Conservation (phyloP, 1,140 invertebrate species). For the Akabosia matsudoensis region DNA sequence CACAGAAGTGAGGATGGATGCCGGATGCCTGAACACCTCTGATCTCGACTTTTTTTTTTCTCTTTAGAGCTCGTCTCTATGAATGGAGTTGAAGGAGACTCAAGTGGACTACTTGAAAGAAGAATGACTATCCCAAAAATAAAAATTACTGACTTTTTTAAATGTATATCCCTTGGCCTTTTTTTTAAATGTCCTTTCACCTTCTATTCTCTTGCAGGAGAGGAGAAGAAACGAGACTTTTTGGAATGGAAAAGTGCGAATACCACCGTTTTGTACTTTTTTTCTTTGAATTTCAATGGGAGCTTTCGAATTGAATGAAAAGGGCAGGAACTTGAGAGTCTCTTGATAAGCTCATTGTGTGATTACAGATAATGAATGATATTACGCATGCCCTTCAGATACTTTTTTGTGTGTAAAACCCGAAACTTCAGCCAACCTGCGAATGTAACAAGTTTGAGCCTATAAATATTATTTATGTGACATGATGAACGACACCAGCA, state of each 20-base stretch:
- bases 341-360: neutral
- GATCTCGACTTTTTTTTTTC: neutral
- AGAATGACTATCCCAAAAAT: neutral
- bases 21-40: too few species aligned
- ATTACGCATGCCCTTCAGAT: neutral
- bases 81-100: too few species aligned
- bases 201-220: neutral
- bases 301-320: neutral
- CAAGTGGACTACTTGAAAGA: slow-evolving; percentile 6
- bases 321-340: neutral
- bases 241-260: neutral
- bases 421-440: too few species aligned
- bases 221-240: neutral
- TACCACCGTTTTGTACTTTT: neutral
- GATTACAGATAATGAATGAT: neutral
- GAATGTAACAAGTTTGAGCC: too few species aligned
- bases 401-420: neutral
- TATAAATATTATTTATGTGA: too few species aligned
- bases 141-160: neutral
- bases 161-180: neutral
- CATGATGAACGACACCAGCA: too few species aligned
- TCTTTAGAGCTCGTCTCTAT: neutral
- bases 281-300: neutral
- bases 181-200: neutral
- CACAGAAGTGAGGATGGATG: too few species aligned